Evolutionary conservation across 1,140 invertebrate species (phyloP), one percentile per base, ranked within the genome.

Genomic region (Rhyacophila brunnea): DNA sequence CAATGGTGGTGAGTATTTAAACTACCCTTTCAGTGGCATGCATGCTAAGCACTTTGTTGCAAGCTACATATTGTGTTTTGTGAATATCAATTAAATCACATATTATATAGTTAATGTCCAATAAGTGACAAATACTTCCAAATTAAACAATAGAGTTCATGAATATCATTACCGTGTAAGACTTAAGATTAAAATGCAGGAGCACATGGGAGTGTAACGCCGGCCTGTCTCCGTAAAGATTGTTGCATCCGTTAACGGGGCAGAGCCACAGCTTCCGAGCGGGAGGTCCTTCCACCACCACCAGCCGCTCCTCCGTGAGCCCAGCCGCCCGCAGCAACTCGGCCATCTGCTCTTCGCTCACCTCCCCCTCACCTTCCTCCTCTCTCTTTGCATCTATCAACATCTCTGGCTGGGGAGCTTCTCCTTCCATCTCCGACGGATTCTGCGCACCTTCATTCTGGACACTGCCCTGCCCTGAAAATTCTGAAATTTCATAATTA

Each of bases 201-300:
- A 64, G 53, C 10, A 64, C 60, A 40, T 64, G 62, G 38, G 43
- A n/a, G 15, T 60, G 51, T 13, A 64, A 35, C 6, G 42, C 48
- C 14, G 58, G 40, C 38, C 36, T 51, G n/a, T 60, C 57, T n/a
- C 34, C 50, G 40, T 57, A 64, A 10, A 64, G 54, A 18, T 50
- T 56, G 11, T 57, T 48, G 49, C 62, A 64, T 32, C 52, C 52
- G 15, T 38, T 11, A 5, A 64, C 42, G 1, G 62, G 58, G 50
- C 62, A 64, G 5, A 60, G 46, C 62, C 62, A 64, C 45, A 47
- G 47, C n/a, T 47, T 36, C 18, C 35, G n/a, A 1, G 46, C 44
- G 9, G 35, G 7, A 5, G 9, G 18, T n/a, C 28, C 55, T 18
- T 32, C 19, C 55, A 15, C 35, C 9, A 14, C 11, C 9, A 55